A percentile compares a stretch with the other conserved stretches of the same genome.
These are phyloP conservation scores for Oncorhynchus keta DNA, from an alignment of 2,113 vertebrate genomes.

Conservation along the genomic window DNA sequence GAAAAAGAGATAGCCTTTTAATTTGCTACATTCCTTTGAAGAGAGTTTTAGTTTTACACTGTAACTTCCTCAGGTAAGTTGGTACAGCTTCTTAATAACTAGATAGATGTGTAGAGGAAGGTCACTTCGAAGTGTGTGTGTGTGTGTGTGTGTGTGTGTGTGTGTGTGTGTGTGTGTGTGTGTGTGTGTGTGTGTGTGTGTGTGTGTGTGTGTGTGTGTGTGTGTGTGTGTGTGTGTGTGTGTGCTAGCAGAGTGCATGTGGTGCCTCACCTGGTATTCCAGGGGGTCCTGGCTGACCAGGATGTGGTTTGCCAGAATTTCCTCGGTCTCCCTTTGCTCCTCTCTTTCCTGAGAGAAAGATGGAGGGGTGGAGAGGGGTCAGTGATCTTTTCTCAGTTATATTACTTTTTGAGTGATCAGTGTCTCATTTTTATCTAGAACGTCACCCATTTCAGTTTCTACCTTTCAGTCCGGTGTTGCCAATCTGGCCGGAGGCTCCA, in stretches of 20 bases:
- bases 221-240: no score
- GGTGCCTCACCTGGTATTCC: slow-evolving; percentile 85
- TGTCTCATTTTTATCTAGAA: neutral
- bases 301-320: slow-evolving; percentile 84
- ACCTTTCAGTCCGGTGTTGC: slow-evolving; percentile 94
- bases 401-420: neutral
- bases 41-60: no score
- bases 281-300: slow-evolving; percentile 83
- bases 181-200: no score
- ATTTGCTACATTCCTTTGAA: no score
- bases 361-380: neutral
- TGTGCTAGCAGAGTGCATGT: neutral
- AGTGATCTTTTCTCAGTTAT: neutral
- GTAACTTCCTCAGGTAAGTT: no score
- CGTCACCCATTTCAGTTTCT: neutral
- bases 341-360: slow-evolving; percentile 79
- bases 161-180: no score
- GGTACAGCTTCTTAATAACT: no score
- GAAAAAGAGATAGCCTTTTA: no score
- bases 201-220: no score
- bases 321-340: slow-evolving; percentile 88
- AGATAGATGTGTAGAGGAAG: no score
- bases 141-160: no score
- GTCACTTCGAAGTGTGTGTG: no score
- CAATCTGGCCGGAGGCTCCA: slow-evolving; percentile 86